Evolutionary conservation across 2,113 vertebrate species (phyloP), one percentile per base, ranked within the genome.

Genomic region (Protobothrops flavoviridis): DNA sequence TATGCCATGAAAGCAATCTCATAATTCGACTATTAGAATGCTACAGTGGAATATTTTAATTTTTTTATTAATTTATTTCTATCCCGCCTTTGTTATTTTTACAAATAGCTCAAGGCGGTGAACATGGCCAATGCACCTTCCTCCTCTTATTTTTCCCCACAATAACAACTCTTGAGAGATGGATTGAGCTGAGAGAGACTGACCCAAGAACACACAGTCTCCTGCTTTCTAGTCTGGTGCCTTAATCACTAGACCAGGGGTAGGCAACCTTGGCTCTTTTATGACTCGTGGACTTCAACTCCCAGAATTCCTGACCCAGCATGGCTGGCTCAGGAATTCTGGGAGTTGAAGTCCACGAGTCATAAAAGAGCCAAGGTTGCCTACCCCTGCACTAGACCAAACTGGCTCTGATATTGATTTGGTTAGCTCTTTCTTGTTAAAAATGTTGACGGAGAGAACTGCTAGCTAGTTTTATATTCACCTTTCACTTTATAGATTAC

Each of bases 401-500:
- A 69, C n/a, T 33, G 29, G 64, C 64, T 69, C 29, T 69, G 29
- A 69, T 69, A 21, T 9, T 81, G 74, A 17, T 81, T 24, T 43
- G 39, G 33, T 45, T 23, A 87, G 4, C 3, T 86, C 7, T 85
- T 43, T 91, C 55, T 89, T 24, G 9, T 21, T 23, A 85, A 43
- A 59, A 24, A 55, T 55, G 8, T 90, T 43, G 21, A 29, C n/a
- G 89, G 59, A 20, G 11, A 26, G 0, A 87, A 39, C 2, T 12
- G 90, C 69, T 81, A 21, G 74, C 74, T 81, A 81, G 33, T 9
- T 81, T 43, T n/a, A 69, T n/a, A n/a, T 69, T 52, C 29, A 52
- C 2, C 7, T 15, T 10, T 87, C 23, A 20, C 10, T 24, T 89
- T 95, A 74, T 91, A 99, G 99, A 99, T 99, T 96, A 97, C 98